Percentiles rank a stretch among this genome's conserved stretches.
Evolutionary conservation across 1,140 invertebrate species (phyloP).

Genomic region (Magallana ariakensis): DNA sequence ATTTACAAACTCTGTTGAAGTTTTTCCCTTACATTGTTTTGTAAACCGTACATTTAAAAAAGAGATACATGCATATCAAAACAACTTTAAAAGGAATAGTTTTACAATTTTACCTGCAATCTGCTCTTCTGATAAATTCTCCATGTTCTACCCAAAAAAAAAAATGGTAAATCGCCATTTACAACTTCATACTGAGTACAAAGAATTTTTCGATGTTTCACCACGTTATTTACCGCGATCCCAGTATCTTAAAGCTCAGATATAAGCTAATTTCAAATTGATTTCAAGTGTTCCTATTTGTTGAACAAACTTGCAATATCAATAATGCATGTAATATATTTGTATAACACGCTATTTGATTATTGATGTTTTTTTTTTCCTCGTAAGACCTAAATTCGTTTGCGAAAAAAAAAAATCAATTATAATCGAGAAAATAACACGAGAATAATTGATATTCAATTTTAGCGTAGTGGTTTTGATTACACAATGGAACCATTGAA

Average conservation of each 20-base stretch:
- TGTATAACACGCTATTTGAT: conserved; percentile 5
- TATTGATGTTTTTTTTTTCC: conserved; percentile 23
- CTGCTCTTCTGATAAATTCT: conserved; percentile 48
- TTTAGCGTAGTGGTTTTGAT: background rate
- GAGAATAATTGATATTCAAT: background rate
- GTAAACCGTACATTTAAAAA: too few relatives aligned
- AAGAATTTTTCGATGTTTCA: background rate
- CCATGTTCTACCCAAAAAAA: background rate
- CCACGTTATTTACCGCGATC: background rate
- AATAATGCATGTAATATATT: conserved; percentile 30
- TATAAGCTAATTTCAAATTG: conserved; percentile 32
- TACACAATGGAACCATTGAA: background rate
- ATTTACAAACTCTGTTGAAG: too few relatives aligned
- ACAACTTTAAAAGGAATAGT: background rate
- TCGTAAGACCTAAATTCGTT: background rate
- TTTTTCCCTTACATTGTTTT: too few relatives aligned
- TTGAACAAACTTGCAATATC: conserved; percentile 36
- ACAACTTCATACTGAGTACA: background rate
- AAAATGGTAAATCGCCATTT: background rate
- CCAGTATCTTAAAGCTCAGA: conserved; percentile 1
- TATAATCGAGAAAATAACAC: conserved; percentile 16
- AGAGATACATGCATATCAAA: too few relatives aligned
- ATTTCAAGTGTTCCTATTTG: conserved; percentile 35
- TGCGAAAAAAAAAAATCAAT: conserved; percentile 6
- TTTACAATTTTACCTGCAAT: conserved; percentile 3